Evolutionary conservation across 1,140 invertebrate genomes (phyloP), one percentile per base, ranked within the genome.

Genomic region (Heliconius hermathena): DNA sequence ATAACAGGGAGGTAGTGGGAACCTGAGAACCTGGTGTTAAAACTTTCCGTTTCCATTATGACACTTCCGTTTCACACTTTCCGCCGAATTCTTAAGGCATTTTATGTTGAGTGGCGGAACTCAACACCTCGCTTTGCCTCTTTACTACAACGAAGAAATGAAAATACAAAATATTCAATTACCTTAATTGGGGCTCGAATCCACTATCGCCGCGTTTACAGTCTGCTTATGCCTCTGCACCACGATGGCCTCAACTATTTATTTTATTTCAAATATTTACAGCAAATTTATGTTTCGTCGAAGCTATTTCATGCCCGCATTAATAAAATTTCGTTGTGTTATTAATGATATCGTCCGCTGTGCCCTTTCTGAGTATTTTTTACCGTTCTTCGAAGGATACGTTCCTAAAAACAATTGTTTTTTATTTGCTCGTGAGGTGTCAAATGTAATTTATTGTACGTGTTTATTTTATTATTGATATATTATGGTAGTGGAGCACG

Each of bases 241-340:
- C 8, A 57, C 54, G 3, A 57, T n/a, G n/a, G 54, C n/a, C 54
- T 1, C 54, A 13, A 46, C 41, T 46, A 66, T 9, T 72, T 20
- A 54, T 75, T 75, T 75, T 20, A 54, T 75, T 75, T 75, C 66
- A 49, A 77, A 77, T 71, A 71, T 70, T 26, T 29, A 66, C n/a
- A 66, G 60, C 60, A 66, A 66, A 29, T 66, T 66, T 66, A 29
- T 66, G 60, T 66, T 66, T 66, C 26, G 26, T 66, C 60, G 60
- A 66, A 66, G 60, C 78, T 80, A 80, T 80, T 80, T 76, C 60
- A 49, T 74, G 82, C 72, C 75, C 82, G 87, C 81, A 86, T 86
- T 83, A 87, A 89, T 90, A 89, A 90, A 90, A 90, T 90, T 80
- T 84, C 13, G 81, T 76, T 71, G 77, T 78, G 73, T 83, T 85